Evolutionary conservation across 2,797 vertebrate genomes (phyloP).

Genomic region (Aplochiton taeniatus): DNA sequence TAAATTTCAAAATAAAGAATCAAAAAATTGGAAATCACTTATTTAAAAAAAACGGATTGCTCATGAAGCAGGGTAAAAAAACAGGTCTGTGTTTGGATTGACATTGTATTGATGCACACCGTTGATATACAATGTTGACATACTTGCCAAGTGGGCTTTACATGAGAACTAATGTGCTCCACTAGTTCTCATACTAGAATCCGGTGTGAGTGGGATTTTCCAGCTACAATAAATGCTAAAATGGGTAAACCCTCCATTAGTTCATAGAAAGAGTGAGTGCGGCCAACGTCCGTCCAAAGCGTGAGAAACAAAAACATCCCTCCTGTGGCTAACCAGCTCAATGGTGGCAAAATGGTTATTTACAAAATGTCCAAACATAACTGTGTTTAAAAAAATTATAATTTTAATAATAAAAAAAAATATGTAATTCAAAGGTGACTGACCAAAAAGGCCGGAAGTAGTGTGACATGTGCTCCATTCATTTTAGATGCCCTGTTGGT

Average conservation of each 20-base stretch:
- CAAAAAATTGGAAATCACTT: slow-evolving; percentile 47
- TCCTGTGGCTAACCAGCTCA: slow-evolving; percentile 31
- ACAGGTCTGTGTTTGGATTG: neutral
- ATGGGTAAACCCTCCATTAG: slow-evolving; percentile 45
- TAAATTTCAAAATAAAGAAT: slow-evolving; percentile 65
- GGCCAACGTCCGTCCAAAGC: slow-evolving; percentile 34
- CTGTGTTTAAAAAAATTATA: no score
- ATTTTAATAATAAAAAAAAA: slow-evolving; percentile 5
- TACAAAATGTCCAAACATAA: no score
- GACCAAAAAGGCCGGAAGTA: slow-evolving; percentile 12
- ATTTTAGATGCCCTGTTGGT: neutral
- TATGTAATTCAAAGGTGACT: neutral
- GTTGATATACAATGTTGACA: neutral
- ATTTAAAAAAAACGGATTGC: slow-evolving; percentile 19
- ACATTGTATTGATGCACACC: neutral
- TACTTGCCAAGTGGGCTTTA: slow-evolving; percentile 5
- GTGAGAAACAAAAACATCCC: slow-evolving; percentile 51
- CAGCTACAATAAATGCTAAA: slow-evolving; percentile 23
- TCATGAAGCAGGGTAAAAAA: slow-evolving; percentile 40
- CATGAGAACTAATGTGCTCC: slow-evolving; percentile 26
- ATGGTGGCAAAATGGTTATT: slow-evolving; percentile 9
- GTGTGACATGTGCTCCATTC: slow-evolving; percentile 15
- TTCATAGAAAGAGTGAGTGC: slow-evolving; percentile 36
- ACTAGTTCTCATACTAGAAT: slow-evolving; percentile 29
- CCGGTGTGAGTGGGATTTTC: slow-evolving; percentile 42